Evolutionary conservation across 2,113 vertebrate genomes (phyloP), one percentile per base, ranked within the genome.

Genomic region (Oreocharis arfaki): DNA sequence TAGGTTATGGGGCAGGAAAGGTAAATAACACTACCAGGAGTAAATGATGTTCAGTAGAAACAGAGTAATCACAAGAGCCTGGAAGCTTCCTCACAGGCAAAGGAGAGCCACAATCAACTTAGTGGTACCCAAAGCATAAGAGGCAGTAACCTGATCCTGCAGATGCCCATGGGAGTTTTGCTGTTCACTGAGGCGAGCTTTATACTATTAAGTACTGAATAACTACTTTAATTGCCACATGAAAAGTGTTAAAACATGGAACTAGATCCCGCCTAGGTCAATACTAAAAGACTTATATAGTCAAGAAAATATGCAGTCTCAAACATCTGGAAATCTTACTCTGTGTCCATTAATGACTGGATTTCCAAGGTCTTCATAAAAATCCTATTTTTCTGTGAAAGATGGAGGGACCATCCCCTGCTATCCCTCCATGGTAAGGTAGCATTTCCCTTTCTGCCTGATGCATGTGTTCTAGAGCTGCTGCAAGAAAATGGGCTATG

Each of bases 21-120:
- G 12, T 50, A 90, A 71, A 23, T 30, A 68, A 73, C 0, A 1
- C 4, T 50, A 11, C 8, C 0, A 0, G 14, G 24, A 55, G 12
- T 10, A 23, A 67, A 75, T 10, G 23, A 52, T 41, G 20, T 47
- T 86, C 53, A 80, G 1, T 14, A 94, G 52, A 28, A 16, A 10
- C 18, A 53, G 11, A 82, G 46, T 26, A 88, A 81, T 37, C 55
- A 28, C 33, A 57, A 84, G 33, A 77, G 27, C 22, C 59, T 63
- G 35, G 42, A 92, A 90, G 13, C 13, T 75, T 56, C 55, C 55
- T 78, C 44, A 60, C 6, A 89, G 39, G 44, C 22, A 79, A 74
- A 67, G 23, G 69, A 78, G 19, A 73, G 24, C 8, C 64, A 87
- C 22, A 26, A 59, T 33, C 3, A 21, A n/a, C 23, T 13, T 19